Evolutionary conservation across 2,113 vertebrate species (phyloP).

Genomic region (Physeter macrocephalus): DNA sequence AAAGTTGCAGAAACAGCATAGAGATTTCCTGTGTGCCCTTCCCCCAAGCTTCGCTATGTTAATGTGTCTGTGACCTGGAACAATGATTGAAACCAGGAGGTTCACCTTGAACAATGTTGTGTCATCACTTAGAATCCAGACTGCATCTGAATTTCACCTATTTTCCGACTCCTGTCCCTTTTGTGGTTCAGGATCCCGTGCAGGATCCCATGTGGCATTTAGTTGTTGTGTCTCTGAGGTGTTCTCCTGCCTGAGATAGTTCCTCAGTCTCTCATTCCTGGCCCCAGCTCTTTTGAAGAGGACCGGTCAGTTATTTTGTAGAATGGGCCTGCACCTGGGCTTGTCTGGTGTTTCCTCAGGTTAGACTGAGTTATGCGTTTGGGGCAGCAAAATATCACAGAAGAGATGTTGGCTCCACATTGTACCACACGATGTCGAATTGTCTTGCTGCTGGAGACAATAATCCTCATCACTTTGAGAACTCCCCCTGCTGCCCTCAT

Average conservation of each 20-base stretch:
- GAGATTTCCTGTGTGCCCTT: neutral
- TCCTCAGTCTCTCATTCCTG: neutral
- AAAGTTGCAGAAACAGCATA: neutral
- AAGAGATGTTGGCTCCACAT: fast-evolving
- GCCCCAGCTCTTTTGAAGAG: neutral
- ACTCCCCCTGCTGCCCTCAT: neutral
- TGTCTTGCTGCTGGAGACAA: neutral
- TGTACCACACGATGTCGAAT: neutral
- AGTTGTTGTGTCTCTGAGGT: neutral
- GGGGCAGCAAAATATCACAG: neutral
- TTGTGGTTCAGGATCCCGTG: neutral
- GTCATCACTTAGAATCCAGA: neutral
- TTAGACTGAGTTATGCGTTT: neutral
- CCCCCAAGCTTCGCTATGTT: neutral
- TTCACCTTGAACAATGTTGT: neutral
- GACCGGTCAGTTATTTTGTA: neutral
- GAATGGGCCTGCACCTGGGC: fast-evolving
- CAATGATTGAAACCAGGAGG: neutral
- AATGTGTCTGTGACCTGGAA: no score
- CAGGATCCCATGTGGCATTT: neutral
- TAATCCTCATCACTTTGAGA: neutral
- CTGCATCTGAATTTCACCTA: neutral
- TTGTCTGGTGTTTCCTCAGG: neutral
- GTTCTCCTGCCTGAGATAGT: no score
- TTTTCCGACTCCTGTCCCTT: fast-evolving